Evolutionary conservation across 2,797 vertebrate genomes (phyloP).

Genomic region (Eremophila alpestris): DNA sequence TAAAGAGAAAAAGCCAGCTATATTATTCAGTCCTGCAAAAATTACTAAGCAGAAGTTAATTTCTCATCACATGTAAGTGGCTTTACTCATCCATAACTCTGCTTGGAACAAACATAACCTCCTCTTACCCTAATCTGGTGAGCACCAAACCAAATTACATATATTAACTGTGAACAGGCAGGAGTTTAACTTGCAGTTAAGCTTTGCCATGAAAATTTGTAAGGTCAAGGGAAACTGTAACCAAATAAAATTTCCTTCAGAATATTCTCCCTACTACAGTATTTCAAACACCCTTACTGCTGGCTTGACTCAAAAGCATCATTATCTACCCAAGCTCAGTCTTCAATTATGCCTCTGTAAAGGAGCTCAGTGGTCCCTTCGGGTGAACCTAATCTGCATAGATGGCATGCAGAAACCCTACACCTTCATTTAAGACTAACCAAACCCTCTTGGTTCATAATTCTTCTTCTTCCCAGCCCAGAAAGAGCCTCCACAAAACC

Average conservation of each 20-base stretch:
- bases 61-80: not conserved
- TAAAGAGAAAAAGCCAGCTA: not conserved
- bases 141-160: not conserved
- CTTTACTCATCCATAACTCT: not conserved
- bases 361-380: not conserved
- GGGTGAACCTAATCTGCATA: not conserved
- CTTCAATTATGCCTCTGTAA: not conserved
- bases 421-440: not conserved
- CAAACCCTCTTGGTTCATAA: not conserved
- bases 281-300: not conserved
- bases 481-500: not conserved
- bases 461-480: not conserved
- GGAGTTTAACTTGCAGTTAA: not conserved
- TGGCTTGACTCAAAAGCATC: not conserved
- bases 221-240: not conserved
- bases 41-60: not conserved
- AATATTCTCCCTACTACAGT: not conserved
- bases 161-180: not conserved
- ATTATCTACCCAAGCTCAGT: not conserved
- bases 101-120: not conserved
- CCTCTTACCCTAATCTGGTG: not conserved
- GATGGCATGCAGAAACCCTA: not conserved
- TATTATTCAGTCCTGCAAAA: not conserved
- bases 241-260: not conserved
- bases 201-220: not conserved